Base-by-base conservation (phyloP, 1,140 invertebrate genomes). In the Stratiolaelaps scimitus region DNA sequence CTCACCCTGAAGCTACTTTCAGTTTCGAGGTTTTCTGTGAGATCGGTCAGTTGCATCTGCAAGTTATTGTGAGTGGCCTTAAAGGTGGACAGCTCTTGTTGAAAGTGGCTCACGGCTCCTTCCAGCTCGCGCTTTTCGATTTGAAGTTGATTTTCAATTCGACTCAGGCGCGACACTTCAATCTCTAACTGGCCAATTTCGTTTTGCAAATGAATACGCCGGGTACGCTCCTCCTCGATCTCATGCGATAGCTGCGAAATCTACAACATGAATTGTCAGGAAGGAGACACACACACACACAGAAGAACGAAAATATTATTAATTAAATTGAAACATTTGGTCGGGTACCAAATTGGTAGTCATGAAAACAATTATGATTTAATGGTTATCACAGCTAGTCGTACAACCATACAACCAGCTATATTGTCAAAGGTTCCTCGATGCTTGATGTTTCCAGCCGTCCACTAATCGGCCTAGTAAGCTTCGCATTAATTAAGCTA, bases 1-100 rank as follows among this genome's bases (percentile, higher is more conserved):
- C 53, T 60, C 26, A 60, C 53, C 17, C 53, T 26, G 23, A 60
- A 60, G 53, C 53, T 60, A 34, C 53, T 60, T 34, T 60, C 53
- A 23, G 53, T 60, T 60, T 60, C 53, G 34, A 60, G 53, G 34
- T 60, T 60, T 10, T 60, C 53, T 26, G 26, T 60, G 13, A 60
- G 53, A 23, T 60, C 53, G n/a, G 23, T 34, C 13, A 60, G 26
- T 26, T 60, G 53, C 53, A 60, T 60, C 17, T n/a, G 17, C 26
- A 60, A 23, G 34, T 26, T 60, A 26, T 60, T 34, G 53, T 34
- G 53, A 2, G 53, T 60, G 6, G 53, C 53, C 34, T 60, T 60
- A 29, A 60, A 60, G 1, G 53, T 60, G 26, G 53, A 60, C 17
- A 60, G 53, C 10, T 60, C 53, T 26, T 60, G 53, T 26, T 60